Evolutionary conservation across 1,140 invertebrate species (phyloP).

Genomic region (Laupala kohalensis): DNA sequence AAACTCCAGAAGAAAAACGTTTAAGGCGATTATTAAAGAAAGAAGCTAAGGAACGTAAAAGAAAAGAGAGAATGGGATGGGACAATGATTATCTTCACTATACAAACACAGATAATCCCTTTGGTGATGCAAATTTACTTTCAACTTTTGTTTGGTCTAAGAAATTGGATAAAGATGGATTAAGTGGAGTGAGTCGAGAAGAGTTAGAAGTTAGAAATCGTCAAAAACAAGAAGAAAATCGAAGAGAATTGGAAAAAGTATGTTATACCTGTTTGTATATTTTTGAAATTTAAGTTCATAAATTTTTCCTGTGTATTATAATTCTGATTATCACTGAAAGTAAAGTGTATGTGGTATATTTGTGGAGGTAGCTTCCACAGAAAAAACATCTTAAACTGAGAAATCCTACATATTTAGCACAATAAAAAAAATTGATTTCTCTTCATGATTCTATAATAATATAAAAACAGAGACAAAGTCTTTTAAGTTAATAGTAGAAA

Average conservation of each 20-base stretch:
- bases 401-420: no score
- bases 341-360: no score
- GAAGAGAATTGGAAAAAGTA: conserved; percentile 72
- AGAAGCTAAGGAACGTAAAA: conserved; percentile 75
- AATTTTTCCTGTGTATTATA: no score
- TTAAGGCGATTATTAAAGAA: conserved; percentile 77
- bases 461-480: no score
- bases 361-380: no score
- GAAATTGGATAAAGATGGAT: conserved; percentile 89
- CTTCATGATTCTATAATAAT: no score
- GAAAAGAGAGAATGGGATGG: conserved; percentile 88
- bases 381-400: no score
- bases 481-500: no score
- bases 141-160: conserved; percentile 95
- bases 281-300: no score
- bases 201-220: conserved; percentile 76
- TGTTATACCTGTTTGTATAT: no score
- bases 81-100: conserved; percentile 92
- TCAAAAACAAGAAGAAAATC: conserved; percentile 82
- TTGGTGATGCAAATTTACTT: conserved; percentile 87
- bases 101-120: conserved; percentile 96
- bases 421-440: no score
- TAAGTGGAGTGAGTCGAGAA: conserved; percentile 61
- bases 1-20: conserved; percentile 92
- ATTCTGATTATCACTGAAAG: no score